Evolutionary conservation across 2,888 invertebrate species (phyloP), one percentile per base, ranked within the genome.

Genomic region (Scaptomyza caliginosa): DNA sequence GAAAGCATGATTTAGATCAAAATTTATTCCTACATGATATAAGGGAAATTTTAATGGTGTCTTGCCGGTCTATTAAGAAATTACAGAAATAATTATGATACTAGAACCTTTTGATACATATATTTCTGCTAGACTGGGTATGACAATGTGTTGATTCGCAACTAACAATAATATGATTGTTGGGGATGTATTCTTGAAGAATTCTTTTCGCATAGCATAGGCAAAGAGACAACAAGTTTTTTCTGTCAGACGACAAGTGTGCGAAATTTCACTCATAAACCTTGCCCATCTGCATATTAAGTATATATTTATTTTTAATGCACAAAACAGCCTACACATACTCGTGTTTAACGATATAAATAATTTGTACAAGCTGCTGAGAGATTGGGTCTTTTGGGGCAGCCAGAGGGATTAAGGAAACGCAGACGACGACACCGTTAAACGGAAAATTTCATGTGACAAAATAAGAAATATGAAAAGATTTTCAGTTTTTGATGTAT

Each of bases 91-190:
- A n/a, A 11, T 6, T 24, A 2, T 16, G 2, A 26, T 26, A 7
- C 24, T 11, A 8, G 16, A 26, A 1, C 16, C 7, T 26, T 17
- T 3, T 17, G 28, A 5, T n/a, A 8, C 13, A 32, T 8, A 17
- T 28, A 3, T 42, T 45, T 19, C 3, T 1, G 13, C 7, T 19
- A 13, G 10, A 21, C 10, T 21, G 32, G 13, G 30, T 21, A 21
- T 16, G 30, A 30, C 13, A 46, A 42, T 42, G 6, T 32, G 10
- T 21, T 48, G 36, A 23, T 16, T 28, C 55, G 67, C 52, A 67
- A 67, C 54, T 59, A 46, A 59, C 57, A 50, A 59, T 59, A 67
- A 67, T 66, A 65, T 64, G 65, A 66, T 59, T 58, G 49, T 59
- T 66, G 58, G 10, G 43, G n/a, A 65, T 66, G 21, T 23, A 36